These are phyloP conservation scores for Oceanites oceanicus DNA, from an alignment of 2,113 vertebrate genomes.

Conservation along the genomic window DNA sequence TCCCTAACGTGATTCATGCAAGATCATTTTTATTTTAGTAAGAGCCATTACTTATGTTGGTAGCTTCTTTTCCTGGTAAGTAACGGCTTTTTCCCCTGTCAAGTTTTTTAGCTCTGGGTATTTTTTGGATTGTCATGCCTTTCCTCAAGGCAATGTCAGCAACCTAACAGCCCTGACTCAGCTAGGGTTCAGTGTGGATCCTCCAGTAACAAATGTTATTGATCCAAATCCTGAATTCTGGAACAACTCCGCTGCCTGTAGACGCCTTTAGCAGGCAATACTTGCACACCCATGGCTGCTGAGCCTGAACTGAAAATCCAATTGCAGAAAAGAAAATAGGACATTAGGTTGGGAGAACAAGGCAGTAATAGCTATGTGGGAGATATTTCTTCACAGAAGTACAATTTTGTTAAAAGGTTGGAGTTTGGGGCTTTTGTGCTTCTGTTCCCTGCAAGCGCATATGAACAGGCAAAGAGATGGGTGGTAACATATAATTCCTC, in stretches of 20 bases:
- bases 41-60: not conserved
- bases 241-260: rapidly evolving
- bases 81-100: rapidly evolving
- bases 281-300: not conserved
- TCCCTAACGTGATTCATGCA: not conserved
- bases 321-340: not conserved
- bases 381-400: not conserved
- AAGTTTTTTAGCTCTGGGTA: not conserved
- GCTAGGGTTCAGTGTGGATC: not conserved
- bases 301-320: not conserved
- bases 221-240: not conserved
- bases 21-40: not conserved
- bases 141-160: not conserved
- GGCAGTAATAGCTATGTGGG: not conserved
- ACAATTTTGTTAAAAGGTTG: not conserved
- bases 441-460: not conserved
- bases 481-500: not conserved
- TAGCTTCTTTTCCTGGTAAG: not conserved
- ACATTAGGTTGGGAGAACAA: not conserved
- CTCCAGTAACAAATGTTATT: rapidly evolving
- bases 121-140: not conserved
- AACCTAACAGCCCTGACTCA: not conserved
- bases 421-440: not conserved
- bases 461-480: not conserved
- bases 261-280: not conserved